Evolutionary conservation across 2,888 invertebrate species (phyloP).

Genomic region (Chirona hameri): DNA sequence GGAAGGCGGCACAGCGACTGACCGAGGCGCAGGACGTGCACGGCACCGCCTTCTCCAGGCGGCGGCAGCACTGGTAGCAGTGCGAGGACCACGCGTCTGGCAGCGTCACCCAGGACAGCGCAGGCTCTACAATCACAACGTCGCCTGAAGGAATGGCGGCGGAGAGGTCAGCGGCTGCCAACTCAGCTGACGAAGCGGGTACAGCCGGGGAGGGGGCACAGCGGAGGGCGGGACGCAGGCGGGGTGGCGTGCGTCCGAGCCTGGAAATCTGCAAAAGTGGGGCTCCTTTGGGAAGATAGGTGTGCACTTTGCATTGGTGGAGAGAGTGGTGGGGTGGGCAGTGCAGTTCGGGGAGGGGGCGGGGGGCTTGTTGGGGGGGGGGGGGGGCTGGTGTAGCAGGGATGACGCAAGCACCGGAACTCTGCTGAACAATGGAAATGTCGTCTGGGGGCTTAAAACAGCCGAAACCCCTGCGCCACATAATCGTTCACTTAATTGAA

Average conservation of each 20-base stretch:
- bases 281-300: background rate
- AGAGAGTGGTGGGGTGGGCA: no score
- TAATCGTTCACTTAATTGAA: no score
- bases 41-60: slow-evolving; percentile 39
- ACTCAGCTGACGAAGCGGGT: background rate
- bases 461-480: no score
- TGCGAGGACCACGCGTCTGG: slow-evolving; percentile 41
- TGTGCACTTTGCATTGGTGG: background rate
- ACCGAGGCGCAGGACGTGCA: slow-evolving; percentile 41
- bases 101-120: slow-evolving; percentile 41
- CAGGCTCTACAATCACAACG: slow-evolving; percentile 42
- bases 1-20: background rate
- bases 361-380: no score
- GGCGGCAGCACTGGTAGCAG: slow-evolving; percentile 42
- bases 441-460: no score
- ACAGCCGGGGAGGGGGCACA: background rate
- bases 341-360: no score
- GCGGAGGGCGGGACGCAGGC: background rate
- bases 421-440: no score
- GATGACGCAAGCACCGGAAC: no score
- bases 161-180: background rate
- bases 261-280: no score
- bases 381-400: no score
- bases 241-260: background rate
- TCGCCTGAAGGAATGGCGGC: slow-evolving; percentile 39